Conservation (phyloP, 2,113 vertebrate species). For the Pholis gunnellus region DNA sequence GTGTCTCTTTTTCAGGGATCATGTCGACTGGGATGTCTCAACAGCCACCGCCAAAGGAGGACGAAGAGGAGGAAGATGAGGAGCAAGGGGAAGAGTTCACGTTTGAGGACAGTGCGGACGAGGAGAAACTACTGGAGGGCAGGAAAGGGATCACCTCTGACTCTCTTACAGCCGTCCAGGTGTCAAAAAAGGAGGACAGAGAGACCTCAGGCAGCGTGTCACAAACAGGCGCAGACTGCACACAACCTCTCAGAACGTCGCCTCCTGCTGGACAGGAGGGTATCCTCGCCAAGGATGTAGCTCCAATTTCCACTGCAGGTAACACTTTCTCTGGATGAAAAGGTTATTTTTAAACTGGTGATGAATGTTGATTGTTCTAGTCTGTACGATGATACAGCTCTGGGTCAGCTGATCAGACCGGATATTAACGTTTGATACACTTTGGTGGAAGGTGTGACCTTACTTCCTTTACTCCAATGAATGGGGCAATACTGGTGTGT, state of each 20-base stretch:
- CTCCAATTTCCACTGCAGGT: conserved; percentile 51
- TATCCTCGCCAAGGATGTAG: background rate
- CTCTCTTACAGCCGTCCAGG: conserved; percentile 4
- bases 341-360: background rate
- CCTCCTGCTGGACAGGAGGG: conserved; percentile 68
- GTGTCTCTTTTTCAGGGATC: conserved; percentile 57
- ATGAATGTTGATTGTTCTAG: background rate
- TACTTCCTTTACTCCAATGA: background rate
- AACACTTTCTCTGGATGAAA: conserved; percentile 10
- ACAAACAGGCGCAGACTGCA: conserved; percentile 6
- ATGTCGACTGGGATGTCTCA: conserved; percentile 76
- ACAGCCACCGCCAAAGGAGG: conserved; percentile 63
- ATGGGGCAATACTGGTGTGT: too few species aligned
- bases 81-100: conserved; percentile 74
- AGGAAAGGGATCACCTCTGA: conserved; percentile 6
- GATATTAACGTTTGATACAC: background rate
- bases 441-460: background rate
- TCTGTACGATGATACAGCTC: background rate
- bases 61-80: conserved; percentile 76
- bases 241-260: background rate
- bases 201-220: conserved; percentile 10
- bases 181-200: conserved; percentile 24
- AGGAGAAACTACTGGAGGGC: conserved; percentile 50
- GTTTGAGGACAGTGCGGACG: conserved; percentile 74
- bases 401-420: background rate